Conservation (phyloP, 2,888 invertebrate genomes). For the Lacanobia oleracea region DNA sequence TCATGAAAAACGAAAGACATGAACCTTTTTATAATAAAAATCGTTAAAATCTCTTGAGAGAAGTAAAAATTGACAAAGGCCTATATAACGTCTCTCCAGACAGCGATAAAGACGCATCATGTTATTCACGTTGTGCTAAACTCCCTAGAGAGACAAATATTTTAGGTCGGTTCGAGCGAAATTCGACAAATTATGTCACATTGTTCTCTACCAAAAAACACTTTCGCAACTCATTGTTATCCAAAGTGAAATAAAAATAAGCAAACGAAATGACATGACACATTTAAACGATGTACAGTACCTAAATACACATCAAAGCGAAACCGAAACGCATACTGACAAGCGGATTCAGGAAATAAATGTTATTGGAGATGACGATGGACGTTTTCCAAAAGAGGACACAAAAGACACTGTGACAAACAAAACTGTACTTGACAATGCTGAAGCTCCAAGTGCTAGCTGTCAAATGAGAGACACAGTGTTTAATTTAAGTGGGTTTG, state of each 20-base stretch:
- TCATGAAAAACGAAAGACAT: background rate
- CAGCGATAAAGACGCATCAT: slow-evolving; percentile 28
- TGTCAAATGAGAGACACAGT: slow-evolving; percentile 39
- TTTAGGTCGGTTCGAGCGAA: slow-evolving; percentile 3
- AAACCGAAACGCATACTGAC: slow-evolving; percentile 70
- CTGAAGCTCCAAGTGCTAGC: slow-evolving; percentile 30
- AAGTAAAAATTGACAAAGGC: background rate
- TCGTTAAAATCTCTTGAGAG: background rate
- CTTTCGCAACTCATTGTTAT: slow-evolving; percentile 75
- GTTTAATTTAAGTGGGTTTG: slow-evolving; percentile 34
- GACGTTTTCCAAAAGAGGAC: slow-evolving; percentile 56
- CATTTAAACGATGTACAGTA: slow-evolving; percentile 71
- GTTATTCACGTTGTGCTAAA: slow-evolving; percentile 22
- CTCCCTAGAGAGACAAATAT: slow-evolving; percentile 33
- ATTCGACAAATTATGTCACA: slow-evolving; percentile 45
- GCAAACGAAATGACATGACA: slow-evolving; percentile 74
- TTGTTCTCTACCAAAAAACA: slow-evolving; percentile 34
- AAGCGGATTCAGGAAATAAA: slow-evolving; percentile 65
- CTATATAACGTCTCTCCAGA: background rate
- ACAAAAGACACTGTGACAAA: slow-evolving; percentile 49
- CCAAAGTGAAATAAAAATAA: slow-evolving; percentile 66
- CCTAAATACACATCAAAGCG: slow-evolving; percentile 76
- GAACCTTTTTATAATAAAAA: background rate
- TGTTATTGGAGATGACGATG: slow-evolving; percentile 60
- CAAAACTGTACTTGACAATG: slow-evolving; percentile 49